Base-by-base conservation (phyloP, 2,113 vertebrate species). In the Chaetodon trifascialis region DNA sequence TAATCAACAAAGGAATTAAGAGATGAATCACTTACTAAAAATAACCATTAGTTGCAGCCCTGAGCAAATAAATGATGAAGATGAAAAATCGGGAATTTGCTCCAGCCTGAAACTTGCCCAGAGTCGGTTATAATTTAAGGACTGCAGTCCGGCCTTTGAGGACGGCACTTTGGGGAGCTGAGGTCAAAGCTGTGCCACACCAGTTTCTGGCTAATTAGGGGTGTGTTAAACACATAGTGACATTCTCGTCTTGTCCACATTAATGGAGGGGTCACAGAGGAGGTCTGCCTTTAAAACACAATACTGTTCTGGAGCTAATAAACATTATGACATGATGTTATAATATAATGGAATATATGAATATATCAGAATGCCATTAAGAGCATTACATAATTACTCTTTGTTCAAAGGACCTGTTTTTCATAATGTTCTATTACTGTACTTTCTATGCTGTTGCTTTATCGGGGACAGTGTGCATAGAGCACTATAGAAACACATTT, bases 161-260 rank as follows among this genome's bases (percentile, higher is more conserved):
- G 66, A 52, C 63, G 1, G 67, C 55, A 5, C 7, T 25, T 21
- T 63, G 46, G 64, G 68, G 68, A 46, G 54, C 67, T 11, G 52
- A 71, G 86, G 86, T 76, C 80, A 70, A 9, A 51, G 59, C 44
- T 5, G 25, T 47, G 49, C 40, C 47, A 14, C 44, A 42, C 58
- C 59, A 55, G 25, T 8, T 58, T 65, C 75, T 23, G 51, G 58
- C 71, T 85, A 86, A 86, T 84, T 79, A 90, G 65, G 65, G 65
- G 64, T 67, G 63, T 59, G 62, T 70, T 79, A 76, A 79, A 70
- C 73, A 36, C 23, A 64, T 71, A 72, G 67, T 81, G 73, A 63
- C 54, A 78, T 75, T 80, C 30, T 58, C 21, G 42, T 73, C 67
- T 51, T 38, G 11, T 70, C 30, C 19, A 36, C 34, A 77, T 80